Evolutionary conservation across 2,888 invertebrate genomes (phyloP).

Genomic region (Adelognathus sp.): DNA sequence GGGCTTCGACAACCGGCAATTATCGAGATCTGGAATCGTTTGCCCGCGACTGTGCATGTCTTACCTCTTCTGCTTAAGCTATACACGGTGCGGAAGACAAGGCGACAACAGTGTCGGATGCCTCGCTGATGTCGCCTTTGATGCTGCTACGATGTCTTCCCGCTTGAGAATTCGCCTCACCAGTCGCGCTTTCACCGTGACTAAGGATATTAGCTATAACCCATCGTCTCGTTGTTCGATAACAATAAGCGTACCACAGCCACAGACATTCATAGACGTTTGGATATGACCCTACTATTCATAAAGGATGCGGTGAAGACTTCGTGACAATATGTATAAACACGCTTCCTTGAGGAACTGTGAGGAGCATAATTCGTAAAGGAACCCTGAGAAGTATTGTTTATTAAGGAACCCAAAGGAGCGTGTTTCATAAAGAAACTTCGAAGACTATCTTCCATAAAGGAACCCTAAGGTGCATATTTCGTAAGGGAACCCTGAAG

Average conservation of each 20-base stretch:
- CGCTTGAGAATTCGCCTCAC: constrained; percentile 31
- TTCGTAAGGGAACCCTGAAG: too few species aligned
- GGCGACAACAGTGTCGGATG: constrained; percentile 12
- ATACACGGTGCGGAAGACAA: neutral
- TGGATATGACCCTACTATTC: too few species aligned
- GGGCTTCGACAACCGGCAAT: constrained; percentile 20
- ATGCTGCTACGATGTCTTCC: constrained; percentile 23
- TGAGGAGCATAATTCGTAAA: too few species aligned
- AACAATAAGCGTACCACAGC: neutral
- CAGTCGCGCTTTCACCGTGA: constrained; percentile 46
- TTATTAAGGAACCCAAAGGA: too few species aligned
- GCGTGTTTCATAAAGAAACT: too few species aligned
- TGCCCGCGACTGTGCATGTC: neutral
- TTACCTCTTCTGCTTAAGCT: neutral
- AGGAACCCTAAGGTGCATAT: too few species aligned
- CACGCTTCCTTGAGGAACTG: too few species aligned
- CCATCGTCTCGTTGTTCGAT: constrained; percentile 40
- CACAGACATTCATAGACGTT: neutral
- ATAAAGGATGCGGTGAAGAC: neutral
- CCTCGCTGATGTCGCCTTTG: constrained; percentile 17
- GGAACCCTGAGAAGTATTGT: too few species aligned
- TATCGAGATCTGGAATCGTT: constrained; percentile 29
- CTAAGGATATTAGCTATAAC: neutral
- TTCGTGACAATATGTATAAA: too few species aligned
- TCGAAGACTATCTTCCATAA: too few species aligned